Conservation (phyloP, 2,888 invertebrate species). For the Brachycybe producta region DNA sequence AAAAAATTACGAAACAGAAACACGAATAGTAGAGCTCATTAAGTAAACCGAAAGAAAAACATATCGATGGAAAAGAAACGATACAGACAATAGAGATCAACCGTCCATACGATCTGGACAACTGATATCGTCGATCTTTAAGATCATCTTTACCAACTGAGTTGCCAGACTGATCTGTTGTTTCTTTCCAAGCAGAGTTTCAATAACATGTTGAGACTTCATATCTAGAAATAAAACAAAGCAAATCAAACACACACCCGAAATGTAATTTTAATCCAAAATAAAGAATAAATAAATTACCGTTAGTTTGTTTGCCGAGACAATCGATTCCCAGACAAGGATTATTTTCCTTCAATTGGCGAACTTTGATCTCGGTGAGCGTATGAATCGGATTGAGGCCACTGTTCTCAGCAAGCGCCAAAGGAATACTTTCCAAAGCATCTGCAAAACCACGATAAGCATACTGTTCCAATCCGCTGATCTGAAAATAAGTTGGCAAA, state of each 20-base stretch:
- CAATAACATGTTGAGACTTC: slow-evolving; percentile 88
- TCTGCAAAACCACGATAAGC: slow-evolving; percentile 91
- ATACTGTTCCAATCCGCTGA: slow-evolving; percentile 86
- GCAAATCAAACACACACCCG: not conserved
- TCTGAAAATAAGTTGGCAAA: slow-evolving; percentile 32
- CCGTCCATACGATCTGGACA: slow-evolving; percentile 38
- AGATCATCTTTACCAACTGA: slow-evolving; percentile 97
- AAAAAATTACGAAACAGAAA: no score
- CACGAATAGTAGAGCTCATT: no score
- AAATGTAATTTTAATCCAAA: slow-evolving; percentile 8
- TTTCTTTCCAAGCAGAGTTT: slow-evolving; percentile 91
- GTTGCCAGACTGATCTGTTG: slow-evolving; percentile 94
- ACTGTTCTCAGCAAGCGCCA: slow-evolving; percentile 92
- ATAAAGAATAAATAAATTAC: slow-evolving; percentile 26
- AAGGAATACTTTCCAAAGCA: slow-evolving; percentile 84
- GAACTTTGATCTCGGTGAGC: slow-evolving; percentile 75
- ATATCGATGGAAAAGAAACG: no score
- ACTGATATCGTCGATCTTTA: slow-evolving; percentile 95
- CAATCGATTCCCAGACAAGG: slow-evolving; percentile 89
- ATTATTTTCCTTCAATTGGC: slow-evolving; percentile 72
- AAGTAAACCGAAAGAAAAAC: no score
- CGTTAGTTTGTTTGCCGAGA: slow-evolving; percentile 58
- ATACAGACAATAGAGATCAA: slow-evolving; percentile 13
- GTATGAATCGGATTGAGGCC: slow-evolving; percentile 87
- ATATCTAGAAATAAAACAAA: slow-evolving; percentile 51